phyloP scores from a whole-genome alignment of 2,113 vertebrate genomes.

The Microtus richardsoni region DNA sequence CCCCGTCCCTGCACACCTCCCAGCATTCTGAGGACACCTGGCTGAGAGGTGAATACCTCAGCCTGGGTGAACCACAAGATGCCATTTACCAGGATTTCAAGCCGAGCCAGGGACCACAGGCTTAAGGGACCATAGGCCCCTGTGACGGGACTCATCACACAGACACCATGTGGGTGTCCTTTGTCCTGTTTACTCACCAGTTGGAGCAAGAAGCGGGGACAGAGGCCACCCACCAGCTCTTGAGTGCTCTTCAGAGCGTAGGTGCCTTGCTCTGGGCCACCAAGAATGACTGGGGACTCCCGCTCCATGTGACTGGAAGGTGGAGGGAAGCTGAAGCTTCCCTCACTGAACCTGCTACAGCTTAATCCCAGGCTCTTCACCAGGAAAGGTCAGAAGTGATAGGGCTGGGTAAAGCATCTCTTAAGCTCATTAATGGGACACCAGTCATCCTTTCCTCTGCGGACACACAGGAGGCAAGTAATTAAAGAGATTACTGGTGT shows the following conservation, averaged over 20 bases:
- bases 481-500: conserved; percentile 55
- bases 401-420: background rate
- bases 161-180: rapidly evolving
- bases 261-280: background rate
- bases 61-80: rapidly evolving
- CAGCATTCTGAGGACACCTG: background rate
- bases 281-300: rapidly evolving
- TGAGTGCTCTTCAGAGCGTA: rapidly evolving
- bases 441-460: background rate
- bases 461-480: background rate
- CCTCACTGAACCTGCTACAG: rapidly evolving
- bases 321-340: rapidly evolving
- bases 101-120: background rate
- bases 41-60: background rate
- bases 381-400: background rate
- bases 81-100: background rate
- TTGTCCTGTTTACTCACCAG: background rate
- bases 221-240: background rate
- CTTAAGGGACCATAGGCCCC: background rate
- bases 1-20: background rate
- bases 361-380: rapidly evolving
- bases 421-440: background rate
- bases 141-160: too few species aligned
- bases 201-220: too few species aligned
- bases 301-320: too few species aligned